Base-by-base conservation (phyloP, 2,888 invertebrate species). In the Matsumyia berberina region DNA sequence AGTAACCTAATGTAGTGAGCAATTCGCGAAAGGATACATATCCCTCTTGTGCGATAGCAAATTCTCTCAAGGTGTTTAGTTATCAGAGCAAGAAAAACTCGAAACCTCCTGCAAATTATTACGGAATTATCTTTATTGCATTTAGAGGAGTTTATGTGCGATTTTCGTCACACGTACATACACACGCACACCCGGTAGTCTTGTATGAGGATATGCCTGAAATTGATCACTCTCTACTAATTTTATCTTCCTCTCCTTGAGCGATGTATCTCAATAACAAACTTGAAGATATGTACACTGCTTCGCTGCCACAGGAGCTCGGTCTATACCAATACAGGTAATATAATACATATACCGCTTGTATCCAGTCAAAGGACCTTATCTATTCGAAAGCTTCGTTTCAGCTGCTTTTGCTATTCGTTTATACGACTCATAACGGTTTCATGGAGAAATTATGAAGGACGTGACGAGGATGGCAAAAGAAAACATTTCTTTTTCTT, bases 391-490 rank as follows among this genome's bases (percentile, higher is more conserved):
- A 80, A 70, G 74, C 64, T 79, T 64, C 64, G 42, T 74, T 79
- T 73, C 62, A 76, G 80, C 39, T 80, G 70, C 70, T 80, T 60
- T 70, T 29, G 57, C 64, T 57, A 64, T 78, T 80, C 51, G 69
- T 72, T 60, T 76, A 77, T 82, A 70, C 67, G 74, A 74, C 57
- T 79, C 83, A 74, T 80, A 74, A 74, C 66, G 85, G 79, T 80
- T 80, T 80, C 85, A 80, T 74, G 85, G 85, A 80, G 80, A 80
- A 85, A 85, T 85, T 85, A 85, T 80, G 85, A 85, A 85, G 69
- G 70, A 85, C 85, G 80, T 85, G 85, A 85, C 69, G 80, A 76
- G 85, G 74, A 80, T 80, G 80, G 64, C 6, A 76, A 85, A 77
- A 51, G 57, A 72, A 77, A 62, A 79, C 51, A 8, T 11, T 9